A percentile compares a stretch with the other conserved stretches of the same genome.
Conservation (phyloP, 2,113 vertebrate genomes). For the Misgurnus mizolepis region DNA sequence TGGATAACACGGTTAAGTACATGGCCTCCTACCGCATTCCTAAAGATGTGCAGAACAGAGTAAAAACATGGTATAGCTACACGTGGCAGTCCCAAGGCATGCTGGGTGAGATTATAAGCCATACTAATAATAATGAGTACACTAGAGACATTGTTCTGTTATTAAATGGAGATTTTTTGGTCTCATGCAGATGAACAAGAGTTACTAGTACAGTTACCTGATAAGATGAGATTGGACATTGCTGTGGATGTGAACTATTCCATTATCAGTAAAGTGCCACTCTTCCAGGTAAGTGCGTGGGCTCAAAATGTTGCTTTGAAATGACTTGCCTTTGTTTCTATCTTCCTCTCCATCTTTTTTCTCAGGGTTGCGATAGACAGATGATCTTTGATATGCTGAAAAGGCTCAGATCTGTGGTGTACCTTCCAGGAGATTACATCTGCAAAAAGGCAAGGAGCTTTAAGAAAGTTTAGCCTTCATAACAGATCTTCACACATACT, state of each 20-base stretch:
- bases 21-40: slow-evolving; percentile 96
- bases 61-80: slow-evolving; percentile 98
- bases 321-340: background rate
- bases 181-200: slow-evolving; percentile 85
- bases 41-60: slow-evolving; percentile 85
- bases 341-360: background rate
- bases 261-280: slow-evolving; percentile 93
- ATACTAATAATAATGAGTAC: too few relatives aligned
- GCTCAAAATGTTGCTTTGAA: background rate
- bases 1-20: slow-evolving; percentile 96
- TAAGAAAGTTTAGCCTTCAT: background rate
- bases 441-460: slow-evolving; percentile 88
- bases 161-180: background rate
- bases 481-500: background rate
- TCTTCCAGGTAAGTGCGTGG: slow-evolving; percentile 85
- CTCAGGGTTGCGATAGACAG: slow-evolving; percentile 94
- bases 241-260: slow-evolving; percentile 92
- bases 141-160: background rate
- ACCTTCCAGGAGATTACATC: slow-evolving; percentile 93
- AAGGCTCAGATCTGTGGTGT: slow-evolving; percentile 89
- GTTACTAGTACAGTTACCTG: slow-evolving; percentile 89
- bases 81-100: slow-evolving; percentile 98
- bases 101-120: slow-evolving; percentile 83
- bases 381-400: slow-evolving; percentile 99
- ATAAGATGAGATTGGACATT: slow-evolving; percentile 96